These are phyloP conservation scores for Philereme transversata DNA, from an alignment of 2,888 invertebrate genomes.

Conservation along the genomic window DNA sequence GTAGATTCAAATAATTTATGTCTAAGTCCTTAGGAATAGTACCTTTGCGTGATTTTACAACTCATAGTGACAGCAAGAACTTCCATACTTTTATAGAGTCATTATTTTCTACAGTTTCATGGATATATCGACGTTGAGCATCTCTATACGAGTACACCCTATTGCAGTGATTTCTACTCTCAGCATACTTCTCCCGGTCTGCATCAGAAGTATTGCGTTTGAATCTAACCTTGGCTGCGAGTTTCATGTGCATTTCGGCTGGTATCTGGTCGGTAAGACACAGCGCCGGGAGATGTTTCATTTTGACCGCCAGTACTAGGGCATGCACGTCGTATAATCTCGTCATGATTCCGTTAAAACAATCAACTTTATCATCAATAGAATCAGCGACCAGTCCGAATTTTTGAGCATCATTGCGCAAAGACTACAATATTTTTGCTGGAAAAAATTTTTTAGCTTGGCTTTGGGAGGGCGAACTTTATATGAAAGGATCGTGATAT, in stretches of 20 bases:
- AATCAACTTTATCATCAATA: neutral
- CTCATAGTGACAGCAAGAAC: too few relatives aligned
- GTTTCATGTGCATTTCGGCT: neutral
- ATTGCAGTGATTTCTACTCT: too few relatives aligned
- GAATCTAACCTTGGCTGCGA: neutral
- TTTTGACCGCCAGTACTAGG: neutral
- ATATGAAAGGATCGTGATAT: conserved; percentile 6
- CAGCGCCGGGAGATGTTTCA: neutral
- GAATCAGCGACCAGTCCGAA: neutral
- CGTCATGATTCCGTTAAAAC: neutral
- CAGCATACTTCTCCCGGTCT: too few relatives aligned
- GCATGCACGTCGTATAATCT: too few relatives aligned
- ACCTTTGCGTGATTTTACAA: too few relatives aligned
- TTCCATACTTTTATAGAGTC: too few relatives aligned
- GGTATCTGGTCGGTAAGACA: neutral
- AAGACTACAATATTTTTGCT: conserved; percentile 2
- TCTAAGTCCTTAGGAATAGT: too few relatives aligned
- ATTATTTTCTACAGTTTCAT: too few relatives aligned
- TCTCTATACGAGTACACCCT: too few relatives aligned
- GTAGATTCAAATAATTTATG: neutral
- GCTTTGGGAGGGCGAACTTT: conserved; percentile 7
- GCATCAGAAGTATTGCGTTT: too few relatives aligned
- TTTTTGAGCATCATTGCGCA: neutral
- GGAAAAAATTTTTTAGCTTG: conserved; percentile 2
- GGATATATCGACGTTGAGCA: too few relatives aligned